These are phyloP conservation scores for Acanthisitta chloris DNA, from an alignment of 2,113 vertebrate genomes.

Conservation along the genomic window DNA sequence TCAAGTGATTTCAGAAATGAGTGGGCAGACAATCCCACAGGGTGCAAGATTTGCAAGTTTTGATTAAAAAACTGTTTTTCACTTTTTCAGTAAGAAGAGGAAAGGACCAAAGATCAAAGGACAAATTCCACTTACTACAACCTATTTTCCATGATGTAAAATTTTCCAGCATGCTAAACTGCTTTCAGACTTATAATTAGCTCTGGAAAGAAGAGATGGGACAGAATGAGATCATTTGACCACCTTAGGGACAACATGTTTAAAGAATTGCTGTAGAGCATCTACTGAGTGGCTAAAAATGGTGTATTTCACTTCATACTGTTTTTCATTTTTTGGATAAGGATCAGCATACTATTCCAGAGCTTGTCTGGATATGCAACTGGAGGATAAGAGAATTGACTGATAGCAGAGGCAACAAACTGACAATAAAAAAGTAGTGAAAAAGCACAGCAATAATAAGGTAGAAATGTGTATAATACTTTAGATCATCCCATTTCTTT, in stretches of 20 bases:
- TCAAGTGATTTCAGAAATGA: conserved; percentile 53
- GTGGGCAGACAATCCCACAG: neutral
- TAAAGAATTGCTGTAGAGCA: neutral
- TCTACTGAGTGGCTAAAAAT: neutral
- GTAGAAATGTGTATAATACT: neutral
- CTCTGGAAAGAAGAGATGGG: neutral
- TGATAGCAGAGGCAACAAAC: neutral
- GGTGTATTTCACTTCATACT: neutral
- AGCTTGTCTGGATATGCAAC: neutral
- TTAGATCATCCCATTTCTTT: neutral
- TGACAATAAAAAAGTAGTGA: neutral
- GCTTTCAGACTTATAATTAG: neutral
- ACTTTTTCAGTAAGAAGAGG: neutral
- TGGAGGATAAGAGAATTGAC: neutral
- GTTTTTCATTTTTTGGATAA: neutral
- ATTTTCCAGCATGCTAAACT: neutral
- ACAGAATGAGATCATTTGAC: neutral
- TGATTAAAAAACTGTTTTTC: conserved; percentile 17
- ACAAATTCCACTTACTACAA: conserved; percentile 28
- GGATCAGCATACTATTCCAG: neutral
- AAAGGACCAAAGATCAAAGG: conserved; percentile 38
- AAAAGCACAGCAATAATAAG: neutral
- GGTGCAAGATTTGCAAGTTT: conserved; percentile 50
- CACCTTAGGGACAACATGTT: neutral
- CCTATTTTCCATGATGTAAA: conserved; percentile 3